Evolutionary conservation across 2,797 vertebrate species (phyloP).

Genomic region (Poeciliopsis gracilis): DNA sequence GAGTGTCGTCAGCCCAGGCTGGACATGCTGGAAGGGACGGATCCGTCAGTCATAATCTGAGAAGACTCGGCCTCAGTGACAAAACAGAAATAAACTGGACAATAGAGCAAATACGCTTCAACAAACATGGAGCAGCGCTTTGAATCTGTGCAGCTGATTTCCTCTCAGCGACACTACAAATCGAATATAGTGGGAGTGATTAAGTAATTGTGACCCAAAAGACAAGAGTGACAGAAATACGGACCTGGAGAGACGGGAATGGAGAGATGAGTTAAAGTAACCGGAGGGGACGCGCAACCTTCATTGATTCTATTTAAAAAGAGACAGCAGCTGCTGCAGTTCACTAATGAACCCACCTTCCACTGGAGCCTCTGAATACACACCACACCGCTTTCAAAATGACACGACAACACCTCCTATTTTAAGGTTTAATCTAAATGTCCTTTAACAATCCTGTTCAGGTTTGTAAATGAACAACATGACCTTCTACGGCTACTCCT

Average conservation of each 20-base stretch:
- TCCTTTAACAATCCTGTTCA: neutral
- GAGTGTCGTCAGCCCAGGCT: slow-evolving; percentile 23
- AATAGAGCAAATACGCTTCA: slow-evolving; percentile 34
- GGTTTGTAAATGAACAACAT: neutral
- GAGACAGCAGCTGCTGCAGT: slow-evolving; percentile 48
- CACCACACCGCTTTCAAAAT: neutral
- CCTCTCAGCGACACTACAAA: slow-evolving; percentile 19
- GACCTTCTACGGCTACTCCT: neutral
- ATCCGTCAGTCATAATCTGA: slow-evolving; percentile 66
- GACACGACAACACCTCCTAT: no score
- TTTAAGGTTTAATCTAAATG: neutral
- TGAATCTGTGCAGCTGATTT: slow-evolving; percentile 55
- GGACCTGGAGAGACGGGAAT: slow-evolving; percentile 41
- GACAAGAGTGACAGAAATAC: slow-evolving; percentile 46
- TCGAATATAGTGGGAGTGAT: slow-evolving; percentile 36
- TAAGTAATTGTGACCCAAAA: slow-evolving; percentile 46
- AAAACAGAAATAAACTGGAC: slow-evolving; percentile 65
- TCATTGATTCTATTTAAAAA: slow-evolving; percentile 48
- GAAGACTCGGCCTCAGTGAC: slow-evolving; percentile 60
- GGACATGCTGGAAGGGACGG: slow-evolving; percentile 51
- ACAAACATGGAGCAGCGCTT: slow-evolving; percentile 28
- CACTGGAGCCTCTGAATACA: neutral
- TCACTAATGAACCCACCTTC: slow-evolving; percentile 20
- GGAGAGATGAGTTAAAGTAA: slow-evolving; percentile 36
- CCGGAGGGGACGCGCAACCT: slow-evolving; percentile 55